Base-by-base conservation (phyloP, 2,797 vertebrate genomes). In the Ataeniobius toweri region DNA sequence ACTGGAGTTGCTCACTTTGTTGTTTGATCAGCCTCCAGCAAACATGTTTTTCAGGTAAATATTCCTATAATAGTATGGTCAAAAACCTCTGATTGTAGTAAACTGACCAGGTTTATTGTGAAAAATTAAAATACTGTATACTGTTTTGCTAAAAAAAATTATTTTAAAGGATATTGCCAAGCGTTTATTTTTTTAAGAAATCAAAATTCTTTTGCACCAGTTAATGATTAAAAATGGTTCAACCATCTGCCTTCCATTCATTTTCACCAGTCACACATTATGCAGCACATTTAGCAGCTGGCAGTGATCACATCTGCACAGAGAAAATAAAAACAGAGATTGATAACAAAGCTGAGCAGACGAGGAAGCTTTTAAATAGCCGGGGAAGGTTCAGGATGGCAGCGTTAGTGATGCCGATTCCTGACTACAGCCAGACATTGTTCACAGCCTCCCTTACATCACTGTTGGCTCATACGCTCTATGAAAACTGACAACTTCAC, bases 281-380 rank as follows among this genome's bases (percentile, higher is more conserved):
- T 39, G 24, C 6, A 10, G 55, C 85, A 85, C 82, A 69, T 84
- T 83, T 0, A n/a, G 50, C 26, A n/a, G 26, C 76, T 78, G 76
- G 76, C 75, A 73, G 0, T 48, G 36, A 36, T 51, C 75, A 77
- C 46, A 44, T 3, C 28, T 10, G 8, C 53, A 46, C 20, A n/a
- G 41, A 76, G 48, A 71, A 56, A 31, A 61, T 26, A 81, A 71
- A 84, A 78, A 48, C 74, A 77, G 61, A 76, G 59, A 36, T 36
- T 72, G 77, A 74, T 67, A 79, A 79, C 72, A 71, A 67, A 72
- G 78, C 80, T 76, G 36, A 84, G 79, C 86, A 89, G 85, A 86
- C 82, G 86, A 85, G 83, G 63, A 24, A 80, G 50, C 83, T 90
- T 83, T 83, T 86, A 88, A 91, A 87, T 79, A 90, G 75, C 56